Evolutionary conservation across 2,888 invertebrate species (phyloP).

Genomic region (Lysandra bellargus): DNA sequence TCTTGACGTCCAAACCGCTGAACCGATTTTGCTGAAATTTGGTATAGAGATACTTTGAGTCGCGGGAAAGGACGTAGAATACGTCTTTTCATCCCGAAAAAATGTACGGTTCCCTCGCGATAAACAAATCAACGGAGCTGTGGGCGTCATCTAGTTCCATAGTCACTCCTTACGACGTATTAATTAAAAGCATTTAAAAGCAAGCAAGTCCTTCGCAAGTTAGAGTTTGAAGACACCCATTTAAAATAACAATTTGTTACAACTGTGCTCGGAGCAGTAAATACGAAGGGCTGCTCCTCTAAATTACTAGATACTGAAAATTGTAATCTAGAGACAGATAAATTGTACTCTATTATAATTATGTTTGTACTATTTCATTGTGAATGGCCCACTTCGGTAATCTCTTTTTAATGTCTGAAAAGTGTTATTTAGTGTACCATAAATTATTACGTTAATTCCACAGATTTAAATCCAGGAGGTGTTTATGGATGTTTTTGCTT

Average conservation of each 20-base stretch:
- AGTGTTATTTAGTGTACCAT: slow-evolving; percentile 2
- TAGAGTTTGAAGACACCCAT: slow-evolving; percentile 49
- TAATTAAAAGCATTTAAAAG: slow-evolving; percentile 55
- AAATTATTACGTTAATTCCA: slow-evolving; percentile 7
- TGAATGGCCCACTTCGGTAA: slow-evolving; percentile 18
- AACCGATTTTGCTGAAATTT: no score
- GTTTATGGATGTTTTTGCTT: slow-evolving; percentile 1
- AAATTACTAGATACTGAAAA: slow-evolving; percentile 30
- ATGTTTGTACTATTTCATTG: slow-evolving; percentile 28
- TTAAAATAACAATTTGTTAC: slow-evolving; percentile 53
- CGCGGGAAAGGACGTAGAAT: no score
- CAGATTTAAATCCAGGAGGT: slow-evolving; percentile 10
- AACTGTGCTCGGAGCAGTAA: slow-evolving; percentile 47
- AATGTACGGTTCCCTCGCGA: no score
- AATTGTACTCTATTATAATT: slow-evolving; percentile 29
- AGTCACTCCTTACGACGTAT: slow-evolving; percentile 41
- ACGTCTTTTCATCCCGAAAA: no score
- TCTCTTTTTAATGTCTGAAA: slow-evolving; percentile 17
- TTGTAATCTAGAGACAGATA: slow-evolving; percentile 30
- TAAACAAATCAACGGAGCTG: no score
- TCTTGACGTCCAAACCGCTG: no score
- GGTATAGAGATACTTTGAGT: no score
- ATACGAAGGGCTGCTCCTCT: slow-evolving; percentile 36
- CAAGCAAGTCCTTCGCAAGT: slow-evolving; percentile 45
- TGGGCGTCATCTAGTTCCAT: background rate